Evolutionary conservation across 1,140 invertebrate species (phyloP), one percentile per base, ranked within the genome.

Genomic region (Halotydeus destructor): DNA sequence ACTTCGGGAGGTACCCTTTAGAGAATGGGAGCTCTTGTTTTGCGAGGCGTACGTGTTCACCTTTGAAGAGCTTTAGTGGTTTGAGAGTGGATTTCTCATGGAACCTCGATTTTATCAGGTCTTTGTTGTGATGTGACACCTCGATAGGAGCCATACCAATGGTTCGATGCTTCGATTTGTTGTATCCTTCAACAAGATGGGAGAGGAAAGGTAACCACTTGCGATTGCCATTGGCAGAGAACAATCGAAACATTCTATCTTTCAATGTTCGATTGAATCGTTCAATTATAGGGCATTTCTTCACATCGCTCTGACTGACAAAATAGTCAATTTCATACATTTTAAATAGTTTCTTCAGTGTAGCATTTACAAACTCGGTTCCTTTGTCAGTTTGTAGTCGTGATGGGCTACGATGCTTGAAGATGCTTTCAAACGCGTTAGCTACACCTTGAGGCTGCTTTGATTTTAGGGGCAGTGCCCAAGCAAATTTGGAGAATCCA

Each of bases 191-290:
- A 12, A 60, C 49, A 12, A 65, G 21, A 33, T 60, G 35, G 14
- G 44, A 33, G 35, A 64, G 49, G 5, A 56, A 53, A 48, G 59
- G 44, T 1, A 59, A 45, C 52, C 59, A 67, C 31, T 56, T 56
- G 42, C 60, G 54, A 21, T 49, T 57, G 4, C 59, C 60, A 14
- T 54, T 48, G 38, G 55, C 43, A 49, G 55, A 60, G 47, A 66
- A 64, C 32, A 49, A 61, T 41, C 54, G 55, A 48, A 51, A 66
- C 48, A 66, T 55, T 50, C 55, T 58, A 16, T 41, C 48, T 56
- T 64, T 65, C 34, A 67, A 43, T 18, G 59, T 65, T 47, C 58
- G 46, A 51, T 62, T 62, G 38, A 64, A 60, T 41, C 63, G 35
- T 53, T 66, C 64, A 32, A 57, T 55, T 34, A 63, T 54, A 14